These are phyloP conservation scores for Pterobdella sp. DNA, from an alignment of 2,888 invertebrate species.

Conservation along the genomic window DNA sequence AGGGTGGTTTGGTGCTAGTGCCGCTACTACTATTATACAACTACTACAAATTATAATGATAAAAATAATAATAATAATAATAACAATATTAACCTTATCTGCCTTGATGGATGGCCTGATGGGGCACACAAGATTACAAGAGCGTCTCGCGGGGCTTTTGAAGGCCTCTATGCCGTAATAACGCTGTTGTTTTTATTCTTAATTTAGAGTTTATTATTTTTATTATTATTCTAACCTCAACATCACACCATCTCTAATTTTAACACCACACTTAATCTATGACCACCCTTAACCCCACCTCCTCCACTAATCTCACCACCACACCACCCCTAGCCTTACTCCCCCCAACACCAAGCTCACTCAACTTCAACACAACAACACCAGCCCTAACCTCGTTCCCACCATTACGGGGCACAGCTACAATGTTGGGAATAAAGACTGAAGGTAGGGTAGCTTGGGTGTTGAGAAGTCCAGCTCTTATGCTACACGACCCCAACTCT, in stretches of 20 bases:
- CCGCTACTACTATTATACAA: too few relatives aligned
- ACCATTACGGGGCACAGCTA: slow-evolving; percentile 53
- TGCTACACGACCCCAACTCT: slow-evolving; percentile 57
- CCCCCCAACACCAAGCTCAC: too few relatives aligned
- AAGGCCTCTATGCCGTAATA: slow-evolving; percentile 53
- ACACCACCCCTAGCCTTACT: too few relatives aligned
- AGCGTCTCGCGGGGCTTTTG: slow-evolving; percentile 50
- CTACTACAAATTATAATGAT: too few relatives aligned
- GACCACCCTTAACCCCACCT: too few relatives aligned
- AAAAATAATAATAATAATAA: slow-evolving; percentile 6
- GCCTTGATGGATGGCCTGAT: slow-evolving; percentile 53
- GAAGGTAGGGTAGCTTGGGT: slow-evolving; percentile 55
- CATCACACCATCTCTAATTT: too few relatives aligned
- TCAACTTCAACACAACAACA: too few relatives aligned
- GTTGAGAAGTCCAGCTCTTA: slow-evolving; percentile 55
- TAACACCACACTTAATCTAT: too few relatives aligned
- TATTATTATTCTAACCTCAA: too few relatives aligned
- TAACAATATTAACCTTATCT: slow-evolving; percentile 50
- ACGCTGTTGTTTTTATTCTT: neutral
- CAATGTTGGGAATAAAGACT: slow-evolving; percentile 56
- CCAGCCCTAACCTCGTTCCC: too few relatives aligned
- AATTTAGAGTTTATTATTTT: neutral
- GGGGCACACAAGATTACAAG: slow-evolving; percentile 48
- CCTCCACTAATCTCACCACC: too few relatives aligned
- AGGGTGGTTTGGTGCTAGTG: neutral